Conservation (phyloP, 2,888 invertebrate species). For the Thelaira solivaga region DNA sequence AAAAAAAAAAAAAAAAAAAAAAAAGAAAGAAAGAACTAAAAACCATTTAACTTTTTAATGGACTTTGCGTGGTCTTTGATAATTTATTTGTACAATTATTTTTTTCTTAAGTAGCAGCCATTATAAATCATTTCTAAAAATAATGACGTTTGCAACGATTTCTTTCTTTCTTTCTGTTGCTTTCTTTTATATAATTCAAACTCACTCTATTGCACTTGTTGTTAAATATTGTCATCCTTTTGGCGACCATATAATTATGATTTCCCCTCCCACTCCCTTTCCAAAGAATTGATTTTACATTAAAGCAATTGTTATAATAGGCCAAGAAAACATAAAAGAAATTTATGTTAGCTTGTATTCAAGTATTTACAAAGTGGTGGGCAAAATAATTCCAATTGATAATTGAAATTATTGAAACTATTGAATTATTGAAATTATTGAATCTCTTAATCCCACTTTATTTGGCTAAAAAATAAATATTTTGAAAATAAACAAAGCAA, state of each 20-base stretch:
- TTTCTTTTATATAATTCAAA: neutral
- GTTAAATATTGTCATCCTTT: conserved; percentile 43
- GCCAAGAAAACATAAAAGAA: neutral
- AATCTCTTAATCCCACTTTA: too few relatives aligned
- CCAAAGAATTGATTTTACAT: conserved; percentile 58
- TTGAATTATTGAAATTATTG: too few relatives aligned
- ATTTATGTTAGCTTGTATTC: too few relatives aligned
- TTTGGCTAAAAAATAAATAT: too few relatives aligned
- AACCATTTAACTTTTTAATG: conserved; percentile 44
- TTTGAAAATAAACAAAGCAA: too few relatives aligned
- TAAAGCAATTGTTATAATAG: conserved; percentile 33
- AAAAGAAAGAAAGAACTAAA: neutral
- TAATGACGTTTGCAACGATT: conserved; percentile 31
- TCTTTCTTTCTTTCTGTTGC: neutral
- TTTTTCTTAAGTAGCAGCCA: conserved; percentile 33
- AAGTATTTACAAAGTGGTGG: too few relatives aligned
- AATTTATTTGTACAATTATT: conserved; percentile 54
- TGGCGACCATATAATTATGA: conserved; percentile 57
- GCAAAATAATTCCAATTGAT: too few relatives aligned
- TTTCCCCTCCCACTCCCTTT: conserved; percentile 3
- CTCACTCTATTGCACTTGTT: conserved; percentile 23
- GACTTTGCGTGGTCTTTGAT: conserved; percentile 47
- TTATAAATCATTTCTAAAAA: conserved; percentile 53
- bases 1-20: neutral
- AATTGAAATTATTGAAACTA: too few relatives aligned